Percentiles rank a stretch among this genome's conserved stretches.
Evolutionary conservation across 2,113 vertebrate genomes (phyloP).

Genomic region (Copsychus sechellarum): DNA sequence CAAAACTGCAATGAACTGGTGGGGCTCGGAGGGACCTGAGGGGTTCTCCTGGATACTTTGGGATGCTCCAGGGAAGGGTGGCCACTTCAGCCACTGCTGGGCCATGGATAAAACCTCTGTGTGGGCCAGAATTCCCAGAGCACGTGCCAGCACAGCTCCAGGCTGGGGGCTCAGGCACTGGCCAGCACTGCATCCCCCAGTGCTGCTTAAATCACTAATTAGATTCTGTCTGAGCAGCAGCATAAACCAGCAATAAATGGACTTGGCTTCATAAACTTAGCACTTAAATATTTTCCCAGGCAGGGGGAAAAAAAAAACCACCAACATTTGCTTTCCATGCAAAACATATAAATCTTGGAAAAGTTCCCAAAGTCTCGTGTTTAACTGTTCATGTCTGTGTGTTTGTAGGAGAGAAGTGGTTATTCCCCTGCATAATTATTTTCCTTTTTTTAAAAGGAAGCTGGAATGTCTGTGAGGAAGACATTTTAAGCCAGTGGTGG

Average conservation of each 20-base stretch:
- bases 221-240: conserved; percentile 4
- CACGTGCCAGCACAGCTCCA: accelerated
- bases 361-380: conserved; percentile 23
- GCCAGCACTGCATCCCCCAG: background rate
- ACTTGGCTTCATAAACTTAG: conserved; percentile 36
- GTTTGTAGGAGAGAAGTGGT: background rate
- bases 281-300: conserved; percentile 57
- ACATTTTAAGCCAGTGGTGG: background rate
- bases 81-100: background rate
- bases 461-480: background rate
- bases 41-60: background rate
- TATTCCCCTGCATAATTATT: background rate
- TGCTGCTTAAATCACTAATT: background rate
- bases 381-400: background rate
- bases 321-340: conserved; percentile 59
- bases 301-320: background rate
- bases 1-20: accelerated
- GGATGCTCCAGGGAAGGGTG: background rate
- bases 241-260: conserved; percentile 4
- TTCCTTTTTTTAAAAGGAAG: background rate
- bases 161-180: accelerated
- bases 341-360: conserved; percentile 64
- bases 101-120: accelerated
- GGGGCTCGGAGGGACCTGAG: background rate
- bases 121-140: background rate